Conservation (phyloP, 1,140 invertebrate species). For the Lineus longissimus region DNA sequence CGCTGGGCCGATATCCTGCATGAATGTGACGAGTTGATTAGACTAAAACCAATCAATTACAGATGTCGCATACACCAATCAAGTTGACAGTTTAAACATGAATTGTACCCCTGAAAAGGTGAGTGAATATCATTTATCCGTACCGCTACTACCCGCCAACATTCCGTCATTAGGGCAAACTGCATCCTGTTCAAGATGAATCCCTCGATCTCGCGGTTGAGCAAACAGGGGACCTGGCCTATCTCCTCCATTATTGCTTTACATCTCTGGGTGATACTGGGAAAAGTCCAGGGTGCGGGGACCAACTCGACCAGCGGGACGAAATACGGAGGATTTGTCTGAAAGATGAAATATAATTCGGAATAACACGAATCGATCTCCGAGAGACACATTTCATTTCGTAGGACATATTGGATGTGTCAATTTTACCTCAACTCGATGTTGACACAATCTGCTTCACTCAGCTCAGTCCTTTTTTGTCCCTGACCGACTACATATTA, state of each 20-base stretch:
- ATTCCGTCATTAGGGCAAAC: conserved; percentile 92
- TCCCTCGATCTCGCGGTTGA: conserved; percentile 82
- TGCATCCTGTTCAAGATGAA: conserved; percentile 94
- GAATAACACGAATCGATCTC: conserved; percentile 80
- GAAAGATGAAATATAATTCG: conserved; percentile 90
- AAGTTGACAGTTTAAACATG: no score
- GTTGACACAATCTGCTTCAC: neutral
- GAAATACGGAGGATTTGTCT: no score
- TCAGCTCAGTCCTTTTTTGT: neutral
- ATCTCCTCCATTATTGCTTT: no score
- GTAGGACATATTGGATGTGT: conserved; percentile 11
- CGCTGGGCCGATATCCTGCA: neutral
- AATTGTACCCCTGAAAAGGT: no score
- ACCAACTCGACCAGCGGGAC: no score
- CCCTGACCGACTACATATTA: no score
- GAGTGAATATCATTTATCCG: neutral
- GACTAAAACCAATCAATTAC: neutral
- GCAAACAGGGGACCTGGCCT: conserved; percentile 81
- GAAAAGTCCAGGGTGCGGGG: no score
- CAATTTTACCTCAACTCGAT: neutral
- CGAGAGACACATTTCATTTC: no score
- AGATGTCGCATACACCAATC: no score
- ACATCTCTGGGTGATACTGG: no score
- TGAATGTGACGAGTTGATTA: neutral
- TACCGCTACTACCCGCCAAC: conserved; percentile 75